Evolutionary conservation across 2,888 invertebrate species (phyloP), one percentile per base, ranked within the genome.

Genomic region (Oscheius sp.): DNA sequence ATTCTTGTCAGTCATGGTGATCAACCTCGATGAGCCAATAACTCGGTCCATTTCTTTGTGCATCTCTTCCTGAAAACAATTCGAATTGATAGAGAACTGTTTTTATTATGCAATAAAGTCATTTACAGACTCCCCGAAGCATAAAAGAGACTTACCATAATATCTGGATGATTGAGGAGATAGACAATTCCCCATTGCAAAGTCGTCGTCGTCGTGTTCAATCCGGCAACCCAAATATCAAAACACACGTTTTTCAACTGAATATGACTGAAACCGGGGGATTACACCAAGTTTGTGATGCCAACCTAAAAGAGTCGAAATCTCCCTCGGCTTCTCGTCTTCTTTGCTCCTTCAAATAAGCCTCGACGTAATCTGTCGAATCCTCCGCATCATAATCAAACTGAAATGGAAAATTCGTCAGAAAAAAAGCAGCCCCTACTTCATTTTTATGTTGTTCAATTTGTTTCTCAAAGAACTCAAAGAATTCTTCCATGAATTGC

Each of bases 1-100:
- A 9, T 69, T 56, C 41, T 80, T 81, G 46, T 83, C 83, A 27
- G 72, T 75, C 73, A 79, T 76, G 1, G 77, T 80, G 1, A 82
- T 72, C n/a, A 73, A 46, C 16, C 83, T 53, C 49, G 79, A 73
- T 18, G 70, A 61, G 18, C 78, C 81, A 16, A 83, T 69, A 1
- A 80, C 80, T 58, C 76, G 66, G 29, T 29, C 52, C 16, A 66
- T 13, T 52, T 66, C 66, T 66, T 52, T n/a, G 21, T 66, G 52
- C 27, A 63, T 43, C 7, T 63, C 21, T 1, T 58, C 25, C 58
- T 58, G 58, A 29, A 58, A 25, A 18, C 9, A 49, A 16, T 56
- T 56, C 3, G 56, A n/a, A n/a, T n/a, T n/a, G n/a, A n/a, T n/a
- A n/a, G n/a, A n/a, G n/a, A n/a, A n/a, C n/a, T n/a, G n/a, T n/a